These are phyloP conservation scores for Ips nitidus DNA, from an alignment of 1,140 invertebrate genomes.

Conservation along the genomic window DNA sequence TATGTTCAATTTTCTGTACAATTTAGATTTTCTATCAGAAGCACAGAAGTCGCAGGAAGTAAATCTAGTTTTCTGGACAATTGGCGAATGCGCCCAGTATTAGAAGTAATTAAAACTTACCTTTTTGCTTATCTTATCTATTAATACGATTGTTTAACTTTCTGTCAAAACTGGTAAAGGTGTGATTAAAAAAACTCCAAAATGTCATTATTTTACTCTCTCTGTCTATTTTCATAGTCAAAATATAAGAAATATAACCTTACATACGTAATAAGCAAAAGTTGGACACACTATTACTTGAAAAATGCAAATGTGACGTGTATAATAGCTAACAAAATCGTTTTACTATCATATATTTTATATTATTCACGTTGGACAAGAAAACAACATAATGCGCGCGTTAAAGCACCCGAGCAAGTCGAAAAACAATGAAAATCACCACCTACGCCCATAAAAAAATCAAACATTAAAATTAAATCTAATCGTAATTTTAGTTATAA, in stretches of 20 bases:
- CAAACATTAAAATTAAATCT: constrained; percentile 5
- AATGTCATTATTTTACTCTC: background rate
- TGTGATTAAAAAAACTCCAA: too few species aligned
- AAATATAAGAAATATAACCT: constrained; percentile 50
- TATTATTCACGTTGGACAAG: background rate
- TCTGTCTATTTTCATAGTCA: constrained; percentile 46
- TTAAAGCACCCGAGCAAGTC: too few species aligned
- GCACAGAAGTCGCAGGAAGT: too few species aligned
- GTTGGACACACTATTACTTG: constrained; percentile 47
- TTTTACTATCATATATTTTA: constrained; percentile 2
- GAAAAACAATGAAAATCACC: constrained; percentile 3
- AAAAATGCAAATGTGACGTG: constrained; percentile 30
- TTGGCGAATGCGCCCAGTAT: too few species aligned
- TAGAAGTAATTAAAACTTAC: too few species aligned
- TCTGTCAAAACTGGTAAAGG: too few species aligned
- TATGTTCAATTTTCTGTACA: too few species aligned
- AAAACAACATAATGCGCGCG: too few species aligned
- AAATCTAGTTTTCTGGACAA: too few species aligned
- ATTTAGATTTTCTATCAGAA: too few species aligned
- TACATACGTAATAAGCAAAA: constrained; percentile 46
- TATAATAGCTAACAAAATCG: background rate
- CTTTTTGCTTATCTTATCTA: too few species aligned
- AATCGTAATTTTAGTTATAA: background rate
- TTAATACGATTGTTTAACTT: too few species aligned
- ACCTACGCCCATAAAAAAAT: background rate